Evolutionary conservation across 2,113 vertebrate genomes (phyloP).

Genomic region (Onychostoma macrolepis): DNA sequence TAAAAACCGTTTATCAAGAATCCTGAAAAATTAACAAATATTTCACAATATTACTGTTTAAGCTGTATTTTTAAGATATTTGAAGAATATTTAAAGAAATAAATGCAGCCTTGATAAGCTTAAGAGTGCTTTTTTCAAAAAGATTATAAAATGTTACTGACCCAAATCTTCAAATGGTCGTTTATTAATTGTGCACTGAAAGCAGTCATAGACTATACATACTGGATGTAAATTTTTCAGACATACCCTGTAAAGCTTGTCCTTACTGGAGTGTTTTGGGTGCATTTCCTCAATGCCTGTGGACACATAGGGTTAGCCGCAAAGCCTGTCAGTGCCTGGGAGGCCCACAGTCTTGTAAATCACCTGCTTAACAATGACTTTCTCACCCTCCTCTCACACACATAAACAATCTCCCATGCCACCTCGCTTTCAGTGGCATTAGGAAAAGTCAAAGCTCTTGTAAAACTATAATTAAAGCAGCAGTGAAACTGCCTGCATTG

Average conservation of each 20-base stretch:
- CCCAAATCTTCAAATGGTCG: no score
- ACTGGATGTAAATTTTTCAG: conserved; percentile 43
- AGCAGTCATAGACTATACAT: neutral
- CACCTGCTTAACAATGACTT: conserved; percentile 76
- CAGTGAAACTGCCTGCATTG: conserved; percentile 64
- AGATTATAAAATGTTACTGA: no score
- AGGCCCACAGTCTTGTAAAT: conserved; percentile 72
- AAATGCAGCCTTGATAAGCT: neutral
- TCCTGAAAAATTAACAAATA: neutral
- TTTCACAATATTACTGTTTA: neutral
- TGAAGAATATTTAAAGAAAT: neutral
- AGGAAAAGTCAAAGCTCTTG: conserved; percentile 39
- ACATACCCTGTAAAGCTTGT: neutral
- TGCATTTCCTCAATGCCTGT: neutral
- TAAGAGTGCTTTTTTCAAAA: no score
- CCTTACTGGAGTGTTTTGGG: neutral
- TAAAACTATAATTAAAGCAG: conserved; percentile 55
- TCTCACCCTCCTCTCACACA: conserved; percentile 46
- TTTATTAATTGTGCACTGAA: neutral
- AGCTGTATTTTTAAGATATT: neutral
- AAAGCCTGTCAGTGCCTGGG: no score
- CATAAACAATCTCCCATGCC: conserved; percentile 29
- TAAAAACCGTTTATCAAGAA: no score
- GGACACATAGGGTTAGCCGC: neutral
- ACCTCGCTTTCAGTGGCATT: conserved; percentile 31